Conservation (phyloP, 2,888 invertebrate genomes). For the Julus scanicus region DNA sequence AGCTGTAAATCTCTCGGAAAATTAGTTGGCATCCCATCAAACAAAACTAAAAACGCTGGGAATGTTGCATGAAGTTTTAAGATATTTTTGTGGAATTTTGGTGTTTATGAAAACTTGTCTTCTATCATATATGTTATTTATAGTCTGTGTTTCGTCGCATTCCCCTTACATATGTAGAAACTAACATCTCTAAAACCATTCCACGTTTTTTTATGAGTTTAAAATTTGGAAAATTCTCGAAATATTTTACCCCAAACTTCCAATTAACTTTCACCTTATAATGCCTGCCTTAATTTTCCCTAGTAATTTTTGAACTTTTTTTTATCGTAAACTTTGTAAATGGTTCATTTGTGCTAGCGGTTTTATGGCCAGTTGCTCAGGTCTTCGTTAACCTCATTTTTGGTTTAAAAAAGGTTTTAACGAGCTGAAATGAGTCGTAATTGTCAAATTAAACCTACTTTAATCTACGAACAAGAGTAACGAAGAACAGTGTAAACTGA, state of each 20-base stretch:
- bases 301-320: neutral
- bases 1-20: neutral
- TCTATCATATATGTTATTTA: neutral
- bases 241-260: constrained; percentile 31
- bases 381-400: constrained; percentile 14
- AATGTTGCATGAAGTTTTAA: constrained; percentile 17
- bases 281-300: constrained; percentile 22
- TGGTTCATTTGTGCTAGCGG: constrained; percentile 10
- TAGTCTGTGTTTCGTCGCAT: neutral
- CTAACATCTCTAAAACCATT: neutral
- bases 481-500: neutral
- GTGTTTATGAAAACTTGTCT: constrained; percentile 1
- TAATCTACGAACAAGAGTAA: neutral
- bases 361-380: neutral
- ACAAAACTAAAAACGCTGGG: neutral
- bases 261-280: constrained; percentile 33
- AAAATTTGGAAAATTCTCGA: neutral
- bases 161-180: neutral
- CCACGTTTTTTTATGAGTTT: constrained; percentile 16
- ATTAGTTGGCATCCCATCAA: neutral
- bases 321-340: constrained; percentile 5
- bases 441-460: neutral
- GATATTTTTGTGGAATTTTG: constrained; percentile 6
- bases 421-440: neutral
- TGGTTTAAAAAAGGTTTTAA: neutral